Percentiles rank a stretch among this genome's conserved stretches.
Conservation (phyloP, 2,888 invertebrate species). For the Hyppa rectilinea region DNA sequence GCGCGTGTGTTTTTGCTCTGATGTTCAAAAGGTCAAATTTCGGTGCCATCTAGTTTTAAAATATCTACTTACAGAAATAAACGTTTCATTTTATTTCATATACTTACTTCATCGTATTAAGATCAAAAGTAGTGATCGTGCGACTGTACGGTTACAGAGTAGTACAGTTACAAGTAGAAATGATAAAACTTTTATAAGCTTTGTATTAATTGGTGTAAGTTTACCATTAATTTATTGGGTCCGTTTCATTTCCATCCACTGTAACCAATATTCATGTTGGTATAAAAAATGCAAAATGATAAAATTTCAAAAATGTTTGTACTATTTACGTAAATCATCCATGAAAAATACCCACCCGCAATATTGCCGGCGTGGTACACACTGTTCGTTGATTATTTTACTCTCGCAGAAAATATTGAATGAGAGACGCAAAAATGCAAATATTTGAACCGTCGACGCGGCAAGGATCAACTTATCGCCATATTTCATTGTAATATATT, state of each 20-base stretch:
- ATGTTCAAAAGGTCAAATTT: no score
- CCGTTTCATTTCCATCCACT: not conserved
- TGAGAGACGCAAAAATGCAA: slow-evolving; percentile 71
- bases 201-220: not conserved
- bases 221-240: not conserved
- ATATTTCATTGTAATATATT: slow-evolving; percentile 79
- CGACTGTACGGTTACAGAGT: not conserved
- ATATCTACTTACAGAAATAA: no score
- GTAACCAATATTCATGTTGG: not conserved
- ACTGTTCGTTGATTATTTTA: slow-evolving; percentile 44
- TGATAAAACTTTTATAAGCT: no score
- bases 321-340: slow-evolving; percentile 5
- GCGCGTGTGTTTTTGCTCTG: no score
- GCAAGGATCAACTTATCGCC: slow-evolving; percentile 72
- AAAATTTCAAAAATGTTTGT: not conserved
- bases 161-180: no score
- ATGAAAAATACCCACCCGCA: slow-evolving; percentile 10
- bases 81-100: no score
- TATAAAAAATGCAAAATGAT: not conserved
- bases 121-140: not conserved
- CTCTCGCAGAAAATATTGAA: slow-evolving; percentile 58
- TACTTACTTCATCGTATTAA: no score
- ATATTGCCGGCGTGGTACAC: not conserved
- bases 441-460: slow-evolving; percentile 72
- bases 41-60: no score